phyloP scores from a whole-genome alignment of 2,113 vertebrate genomes.

The Heterotilapia buettikoferi region DNA sequence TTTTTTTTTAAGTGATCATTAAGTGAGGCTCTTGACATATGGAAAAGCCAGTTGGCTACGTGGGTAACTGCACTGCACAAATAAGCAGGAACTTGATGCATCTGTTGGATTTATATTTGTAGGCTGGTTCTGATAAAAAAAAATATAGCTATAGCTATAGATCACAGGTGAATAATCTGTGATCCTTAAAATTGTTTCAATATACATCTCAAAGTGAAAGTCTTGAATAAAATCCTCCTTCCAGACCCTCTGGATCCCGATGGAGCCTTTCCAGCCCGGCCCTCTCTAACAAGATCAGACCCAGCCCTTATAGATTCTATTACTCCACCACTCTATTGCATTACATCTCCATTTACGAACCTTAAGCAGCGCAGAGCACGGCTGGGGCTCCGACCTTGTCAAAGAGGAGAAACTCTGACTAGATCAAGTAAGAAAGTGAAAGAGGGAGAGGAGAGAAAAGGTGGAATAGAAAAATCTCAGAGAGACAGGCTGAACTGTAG shows the following conservation, averaged over 20 bases:
- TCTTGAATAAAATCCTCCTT: conserved; percentile 7
- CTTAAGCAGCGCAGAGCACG: conserved; percentile 64
- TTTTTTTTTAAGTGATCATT: not conserved
- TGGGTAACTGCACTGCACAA: not conserved
- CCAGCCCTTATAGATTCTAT: conserved; percentile 70
- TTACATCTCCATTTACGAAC: conserved; percentile 74
- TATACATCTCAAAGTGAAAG: not conserved
- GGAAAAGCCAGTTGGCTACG: not conserved
- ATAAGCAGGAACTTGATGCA: not conserved
- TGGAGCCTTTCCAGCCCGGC: conserved; percentile 49
- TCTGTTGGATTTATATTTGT: not conserved
- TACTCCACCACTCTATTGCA: conserved; percentile 71
- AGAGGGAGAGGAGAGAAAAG: conserved; percentile 9
- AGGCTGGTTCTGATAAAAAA: not conserved
- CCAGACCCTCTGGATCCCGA: conserved; percentile 7
- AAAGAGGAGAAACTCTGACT: conserved; percentile 63
- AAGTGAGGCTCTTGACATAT: not conserved
- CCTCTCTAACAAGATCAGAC: conserved; percentile 69
- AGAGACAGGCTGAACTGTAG: conserved; percentile 10
- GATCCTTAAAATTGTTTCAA: not conserved
- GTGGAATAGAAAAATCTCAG: not conserved
- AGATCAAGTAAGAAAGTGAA: conserved; percentile 15
- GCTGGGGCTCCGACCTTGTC: conserved; percentile 70
- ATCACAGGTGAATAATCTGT: not conserved
- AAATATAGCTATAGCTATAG: not conserved